A percentile compares a stretch with the other conserved stretches of the same genome.
Evolutionary conservation across 2,113 vertebrate species (phyloP).

Genomic region (Climacteris rufus): DNA sequence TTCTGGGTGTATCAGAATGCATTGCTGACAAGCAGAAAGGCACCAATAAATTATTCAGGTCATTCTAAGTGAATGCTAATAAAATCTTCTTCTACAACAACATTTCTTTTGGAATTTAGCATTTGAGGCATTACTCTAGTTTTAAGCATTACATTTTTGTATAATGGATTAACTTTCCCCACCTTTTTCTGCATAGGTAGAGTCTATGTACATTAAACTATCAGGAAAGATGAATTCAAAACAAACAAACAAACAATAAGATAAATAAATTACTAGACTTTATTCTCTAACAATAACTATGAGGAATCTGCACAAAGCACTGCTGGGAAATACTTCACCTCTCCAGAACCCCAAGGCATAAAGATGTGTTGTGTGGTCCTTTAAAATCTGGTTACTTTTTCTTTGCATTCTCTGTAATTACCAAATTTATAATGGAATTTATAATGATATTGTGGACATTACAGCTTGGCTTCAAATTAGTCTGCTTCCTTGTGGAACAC

Average conservation of each 20-base stretch:
- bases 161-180: not conserved
- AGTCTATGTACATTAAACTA: not conserved
- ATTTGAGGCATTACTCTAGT: not conserved
- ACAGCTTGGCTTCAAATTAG: not conserved
- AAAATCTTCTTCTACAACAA: not conserved
- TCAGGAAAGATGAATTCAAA: not conserved
- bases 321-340: not conserved
- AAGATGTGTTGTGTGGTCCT: not conserved
- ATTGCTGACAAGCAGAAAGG: not conserved
- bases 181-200: not conserved
- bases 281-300: not conserved
- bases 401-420: not conserved
- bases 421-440: not conserved
- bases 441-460: not conserved
- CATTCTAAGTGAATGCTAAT: not conserved
- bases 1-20: not conserved
- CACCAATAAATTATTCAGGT: constrained; percentile 15
- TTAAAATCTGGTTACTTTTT: not conserved
- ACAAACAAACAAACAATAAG: not conserved
- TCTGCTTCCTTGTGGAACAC: not conserved
- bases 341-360: not conserved
- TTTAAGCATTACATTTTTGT: not conserved
- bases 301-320: not conserved
- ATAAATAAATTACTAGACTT: not conserved
- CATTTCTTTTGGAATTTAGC: not conserved